These are phyloP conservation scores for western clawed frog (Xenopus tropicalis) DNA, from an alignment of 2,113 vertebrate species.

Conservation along the genomic window DNA sequence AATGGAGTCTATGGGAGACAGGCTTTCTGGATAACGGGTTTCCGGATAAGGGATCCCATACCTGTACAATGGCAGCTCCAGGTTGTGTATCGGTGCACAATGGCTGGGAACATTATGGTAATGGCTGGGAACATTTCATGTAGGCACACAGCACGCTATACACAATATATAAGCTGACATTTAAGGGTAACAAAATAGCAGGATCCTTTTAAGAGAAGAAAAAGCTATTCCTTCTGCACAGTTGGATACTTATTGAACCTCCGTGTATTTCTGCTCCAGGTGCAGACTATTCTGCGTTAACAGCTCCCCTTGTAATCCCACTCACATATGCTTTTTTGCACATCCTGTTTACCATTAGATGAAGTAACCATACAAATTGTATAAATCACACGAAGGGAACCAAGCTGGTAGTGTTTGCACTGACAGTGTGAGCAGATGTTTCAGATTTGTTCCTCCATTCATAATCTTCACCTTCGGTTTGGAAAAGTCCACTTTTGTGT, in stretches of 20 bases:
- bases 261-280: neutral
- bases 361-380: slow-evolving; percentile 73
- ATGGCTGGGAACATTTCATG: too few relatives aligned
- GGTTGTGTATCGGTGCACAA: too few relatives aligned
- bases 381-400: slow-evolving; percentile 69
- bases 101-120: too few relatives aligned
- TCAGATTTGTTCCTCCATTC: slow-evolving; percentile 82
- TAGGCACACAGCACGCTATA: too few relatives aligned
- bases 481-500: slow-evolving; percentile 45
- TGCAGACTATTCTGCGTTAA: slow-evolving; percentile 6
- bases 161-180: too few relatives aligned
- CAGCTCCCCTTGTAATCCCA: slow-evolving; percentile 42
- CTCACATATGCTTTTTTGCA: slow-evolving; percentile 65
- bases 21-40: too few relatives aligned
- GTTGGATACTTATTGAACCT: neutral
- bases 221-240: too few relatives aligned
- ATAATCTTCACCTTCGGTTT: slow-evolving; percentile 77
- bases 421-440: slow-evolving; percentile 85
- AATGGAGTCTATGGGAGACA: too few relatives aligned
- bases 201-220: too few relatives aligned
- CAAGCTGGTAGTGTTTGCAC: slow-evolving; percentile 67
- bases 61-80: too few relatives aligned
- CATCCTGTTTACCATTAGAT: slow-evolving; percentile 62
- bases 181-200: too few relatives aligned
- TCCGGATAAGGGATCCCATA: too few relatives aligned